Percentiles rank a stretch among this genome's conserved stretches.
Evolutionary conservation across 2,113 vertebrate species (phyloP).

Genomic region (Cairina moschata): DNA sequence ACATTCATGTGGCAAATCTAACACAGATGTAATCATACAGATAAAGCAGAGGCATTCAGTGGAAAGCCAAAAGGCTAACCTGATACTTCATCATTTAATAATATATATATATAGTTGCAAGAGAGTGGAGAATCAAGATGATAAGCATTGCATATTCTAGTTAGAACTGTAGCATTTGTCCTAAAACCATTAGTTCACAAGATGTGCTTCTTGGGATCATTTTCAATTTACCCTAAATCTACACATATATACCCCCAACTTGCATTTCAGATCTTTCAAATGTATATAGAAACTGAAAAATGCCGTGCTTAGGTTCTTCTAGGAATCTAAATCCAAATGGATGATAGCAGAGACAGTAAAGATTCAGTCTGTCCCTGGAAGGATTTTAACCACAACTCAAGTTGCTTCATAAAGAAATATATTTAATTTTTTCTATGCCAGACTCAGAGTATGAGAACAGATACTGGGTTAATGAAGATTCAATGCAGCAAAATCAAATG

Average conservation of each 20-base stretch:
- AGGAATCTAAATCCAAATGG: background rate
- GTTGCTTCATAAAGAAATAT: background rate
- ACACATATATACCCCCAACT: fast-evolving
- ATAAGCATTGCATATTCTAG: background rate
- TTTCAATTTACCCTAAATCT: background rate
- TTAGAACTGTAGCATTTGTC: background rate
- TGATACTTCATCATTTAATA: background rate
- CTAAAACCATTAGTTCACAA: background rate
- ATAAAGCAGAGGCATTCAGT: background rate
- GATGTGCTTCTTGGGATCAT: background rate
- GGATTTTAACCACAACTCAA: background rate
- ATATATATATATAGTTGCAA: background rate
- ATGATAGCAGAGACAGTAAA: background rate
- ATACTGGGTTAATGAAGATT: background rate
- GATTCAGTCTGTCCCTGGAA: background rate
- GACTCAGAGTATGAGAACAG: background rate
- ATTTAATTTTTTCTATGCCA: background rate
- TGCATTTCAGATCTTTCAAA: background rate
- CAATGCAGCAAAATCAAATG: background rate
- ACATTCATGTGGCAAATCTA: background rate
- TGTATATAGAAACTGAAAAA: background rate
- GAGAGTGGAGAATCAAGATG: background rate
- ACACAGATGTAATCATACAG: fast-evolving
- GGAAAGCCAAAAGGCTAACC: background rate
- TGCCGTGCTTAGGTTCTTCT: background rate